These are phyloP conservation scores for Astreopora myriophthalma DNA, from an alignment of 64 coral and sea anemone species.

Conservation along the genomic window DNA sequence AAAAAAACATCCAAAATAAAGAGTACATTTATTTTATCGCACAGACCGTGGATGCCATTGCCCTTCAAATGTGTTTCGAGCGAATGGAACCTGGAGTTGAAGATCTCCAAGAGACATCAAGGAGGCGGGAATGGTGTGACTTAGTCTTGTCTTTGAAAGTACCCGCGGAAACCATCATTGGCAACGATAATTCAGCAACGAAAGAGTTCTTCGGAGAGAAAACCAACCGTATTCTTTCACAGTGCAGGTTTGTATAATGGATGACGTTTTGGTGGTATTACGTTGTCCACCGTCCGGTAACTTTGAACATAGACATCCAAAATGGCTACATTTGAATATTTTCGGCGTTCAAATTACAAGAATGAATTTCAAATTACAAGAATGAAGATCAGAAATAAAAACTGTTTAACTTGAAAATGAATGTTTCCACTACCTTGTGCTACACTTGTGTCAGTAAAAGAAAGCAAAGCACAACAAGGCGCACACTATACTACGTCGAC, in stretches of 20 bases:
- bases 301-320: too few species aligned
- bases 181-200: neutral
- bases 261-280: too few species aligned
- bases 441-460: too few species aligned
- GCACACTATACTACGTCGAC: too few species aligned
- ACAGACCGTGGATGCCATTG: conserved; percentile 61
- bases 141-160: conserved; percentile 30
- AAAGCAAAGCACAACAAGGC: too few species aligned
- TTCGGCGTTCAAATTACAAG: too few species aligned
- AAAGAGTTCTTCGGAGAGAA: neutral
- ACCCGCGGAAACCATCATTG: conserved; percentile 51
- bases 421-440: too few species aligned
- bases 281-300: neutral
- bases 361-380: too few species aligned
- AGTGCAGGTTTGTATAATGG: conserved; percentile 45
- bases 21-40: neutral
- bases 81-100: conserved; percentile 24
- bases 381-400: too few species aligned
- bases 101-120: neutral
- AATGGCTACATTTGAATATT: too few species aligned
- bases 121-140: conserved; percentile 56
- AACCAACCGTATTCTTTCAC: neutral
- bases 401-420: too few species aligned
- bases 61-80: conserved; percentile 50
- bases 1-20: neutral